Evolutionary conservation across 2,888 invertebrate genomes (phyloP), one percentile per base, ranked within the genome.

Genomic region (Dorcus hopei): DNA sequence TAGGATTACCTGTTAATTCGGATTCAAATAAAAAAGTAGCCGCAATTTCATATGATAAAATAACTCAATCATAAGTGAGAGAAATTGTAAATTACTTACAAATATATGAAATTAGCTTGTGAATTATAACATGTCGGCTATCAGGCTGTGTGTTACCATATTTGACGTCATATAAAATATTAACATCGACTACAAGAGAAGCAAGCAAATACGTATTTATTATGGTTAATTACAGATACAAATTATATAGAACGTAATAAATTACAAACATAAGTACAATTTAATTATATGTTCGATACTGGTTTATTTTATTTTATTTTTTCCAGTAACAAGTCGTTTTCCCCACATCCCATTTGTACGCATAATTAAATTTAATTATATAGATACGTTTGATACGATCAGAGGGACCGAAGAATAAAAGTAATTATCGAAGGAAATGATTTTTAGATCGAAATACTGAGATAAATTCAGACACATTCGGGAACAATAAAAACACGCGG

Each of bases 251-350:
- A 75, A 72, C 72, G 74, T 72, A 76, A 77, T 78, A 77, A 77
- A 78, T 77, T 77, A 77, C 74, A 72, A 74, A 74, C 73, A 68
- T 76, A 77, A 77, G 73, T 77, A 77, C 73, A 74, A 75, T 76
- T 77, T 77, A 77, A 77, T 77, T 77, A 76, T 70, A 76, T 69
- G 70, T 68, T 49, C 49, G 47, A 52, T 43, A 47, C 41, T 26
- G 9, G 14, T 42, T 26, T 57, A 40, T 38, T 41, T 50, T 42
- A 47, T 38, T 47, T 41, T 38, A 53, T 56, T 55, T 61, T 41
- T 56, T 56, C 26, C 38, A 48, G 58, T 55, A 58, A 56, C 57
- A 56, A 56, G 58, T 53, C 57, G 62, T 59, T 59, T 61, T 61
- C 53, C 60, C 54, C 54, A 58, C 60, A 56, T 61, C 57, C 53